phyloP scores from a whole-genome alignment of 2,113 vertebrate genomes.

The Myrmecobius fasciatus region DNA sequence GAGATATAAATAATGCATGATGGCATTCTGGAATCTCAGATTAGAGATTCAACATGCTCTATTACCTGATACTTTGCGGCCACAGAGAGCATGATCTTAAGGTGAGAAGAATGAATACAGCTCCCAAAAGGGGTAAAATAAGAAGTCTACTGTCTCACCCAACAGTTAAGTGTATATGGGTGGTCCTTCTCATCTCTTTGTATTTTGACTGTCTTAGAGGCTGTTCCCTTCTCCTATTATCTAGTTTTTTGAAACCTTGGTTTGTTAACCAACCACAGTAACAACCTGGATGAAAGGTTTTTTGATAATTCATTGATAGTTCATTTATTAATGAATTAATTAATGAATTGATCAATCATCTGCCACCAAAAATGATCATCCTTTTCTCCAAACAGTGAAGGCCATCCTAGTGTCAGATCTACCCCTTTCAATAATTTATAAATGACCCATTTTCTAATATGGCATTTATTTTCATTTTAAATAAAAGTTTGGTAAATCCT shows the following conservation, averaged over 20 bases:
- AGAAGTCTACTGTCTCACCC: neutral
- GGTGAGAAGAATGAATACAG: rapidly evolving
- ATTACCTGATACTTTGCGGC: neutral
- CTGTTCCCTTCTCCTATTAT: neutral
- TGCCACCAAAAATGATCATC: neutral
- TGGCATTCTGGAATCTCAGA: constrained; percentile 40
- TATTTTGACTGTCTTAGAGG: neutral
- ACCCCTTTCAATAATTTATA: neutral
- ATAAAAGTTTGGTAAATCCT: neutral
- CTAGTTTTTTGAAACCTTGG: neutral
- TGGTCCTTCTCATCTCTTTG: neutral
- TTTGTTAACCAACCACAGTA: neutral
- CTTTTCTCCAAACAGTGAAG: neutral
- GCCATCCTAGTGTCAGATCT: neutral
- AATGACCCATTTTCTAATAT: neutral
- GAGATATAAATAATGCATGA: constrained; percentile 62
- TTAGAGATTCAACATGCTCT: constrained; percentile 20
- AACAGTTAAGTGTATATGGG: neutral
- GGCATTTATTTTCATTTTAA: neutral
- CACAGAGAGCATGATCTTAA: neutral
- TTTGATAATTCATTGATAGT: too few species aligned
- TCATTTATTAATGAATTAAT: too few species aligned
- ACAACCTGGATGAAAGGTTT: neutral
- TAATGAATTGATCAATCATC: neutral
- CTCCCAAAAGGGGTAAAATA: neutral